Base-by-base conservation (phyloP, 1,140 invertebrate species). In the Ips typographus region DNA sequence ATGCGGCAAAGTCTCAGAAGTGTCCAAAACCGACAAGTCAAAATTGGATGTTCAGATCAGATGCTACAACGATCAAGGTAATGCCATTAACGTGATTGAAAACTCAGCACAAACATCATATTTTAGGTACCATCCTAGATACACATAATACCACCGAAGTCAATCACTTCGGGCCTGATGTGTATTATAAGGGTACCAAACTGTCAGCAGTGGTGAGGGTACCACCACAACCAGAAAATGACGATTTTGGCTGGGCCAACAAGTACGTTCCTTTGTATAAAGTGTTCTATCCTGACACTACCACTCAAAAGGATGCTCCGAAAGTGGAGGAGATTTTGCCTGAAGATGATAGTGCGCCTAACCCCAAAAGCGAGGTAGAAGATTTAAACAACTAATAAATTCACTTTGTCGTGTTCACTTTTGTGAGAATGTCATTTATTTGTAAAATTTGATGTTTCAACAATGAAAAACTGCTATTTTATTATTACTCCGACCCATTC, bases 121-220 rank as follows among this genome's bases (percentile, higher is more conserved):
- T 62, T 51, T 47, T 51, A 69, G 67, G 67, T 8, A 42, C 42
- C 7, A 39, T 69, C 6, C 40, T 63, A 43, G 63, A 62, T 38
- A 63, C 67, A 1, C 49, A 55, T 41, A 69, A 69, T 39, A 37
- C 5, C 4, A 69, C 67, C 40, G 67, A 63, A 44, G 41, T 22
- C 6, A 69, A 69, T 39, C 67, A 59, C 5, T 69, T 44, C 7
- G 51, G 59, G 47, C 59, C 67, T n/a, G 40, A 64, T 44, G 59
- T 69, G 3, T 69, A 69, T n/a, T 63, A 63, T 36, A 69, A 64
- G 43, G 67, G 67, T 3, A 62, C 61, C 6, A 62, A 56, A 56
- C 47, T 69, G 4, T 63, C 67, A 36, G 49, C 49, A 56, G 51
- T 69, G 3, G 36, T 68, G 37, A 60, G 8, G 22, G 8, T 68